Base-by-base conservation (phyloP, 2,113 vertebrate species). In the Catharus minimus region DNA sequence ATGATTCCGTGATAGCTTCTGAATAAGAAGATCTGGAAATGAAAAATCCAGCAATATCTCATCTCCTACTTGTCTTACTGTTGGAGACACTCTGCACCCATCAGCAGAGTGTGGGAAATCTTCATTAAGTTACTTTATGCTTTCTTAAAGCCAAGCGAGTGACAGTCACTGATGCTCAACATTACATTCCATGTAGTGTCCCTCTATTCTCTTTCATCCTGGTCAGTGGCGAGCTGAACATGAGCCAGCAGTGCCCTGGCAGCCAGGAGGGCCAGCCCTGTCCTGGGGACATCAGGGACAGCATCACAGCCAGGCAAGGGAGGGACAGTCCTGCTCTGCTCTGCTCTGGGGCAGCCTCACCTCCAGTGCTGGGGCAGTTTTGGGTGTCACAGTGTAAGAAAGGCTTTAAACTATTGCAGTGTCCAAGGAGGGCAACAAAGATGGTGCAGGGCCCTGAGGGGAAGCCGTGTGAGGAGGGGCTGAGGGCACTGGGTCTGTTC, bases 391-490 rank as follows among this genome's bases (percentile, higher is more conserved):
- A 58, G 3, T 15, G 0, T 4, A 22, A 36, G 18, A 52, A 60
- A n/a, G 43, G 3, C 0, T 19, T 15, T 1, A 27, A 56, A 3
- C 21, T 30, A 0, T 32, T 41, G 13, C 3, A 33, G 11, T 1
- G 3, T 27, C 6, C 43, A 50, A 20, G 32, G 22, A 7, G 66
- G 9, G 2, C 5, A 24, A 10, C 6, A 15, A 33, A 12, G 11
- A 33, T 58, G 38, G 0, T 21, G 39, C 26, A 46, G 19, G 16
- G 5, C 10, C 15, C 10, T 39, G 46, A 66, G n/a, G 13, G 13
- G 28, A 74, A 39, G 23, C 3, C 0, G 0, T 58, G 0, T 23
- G 38, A 66, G 16, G 15, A 60, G n/a, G 0, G 3, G 1, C 11
- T 58, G 67, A 58, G 9, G 38, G 2, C 27, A 38, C 67, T 13